Evolutionary conservation across 2,888 invertebrate genomes (phyloP).

Genomic region (Apodemia mormo): DNA sequence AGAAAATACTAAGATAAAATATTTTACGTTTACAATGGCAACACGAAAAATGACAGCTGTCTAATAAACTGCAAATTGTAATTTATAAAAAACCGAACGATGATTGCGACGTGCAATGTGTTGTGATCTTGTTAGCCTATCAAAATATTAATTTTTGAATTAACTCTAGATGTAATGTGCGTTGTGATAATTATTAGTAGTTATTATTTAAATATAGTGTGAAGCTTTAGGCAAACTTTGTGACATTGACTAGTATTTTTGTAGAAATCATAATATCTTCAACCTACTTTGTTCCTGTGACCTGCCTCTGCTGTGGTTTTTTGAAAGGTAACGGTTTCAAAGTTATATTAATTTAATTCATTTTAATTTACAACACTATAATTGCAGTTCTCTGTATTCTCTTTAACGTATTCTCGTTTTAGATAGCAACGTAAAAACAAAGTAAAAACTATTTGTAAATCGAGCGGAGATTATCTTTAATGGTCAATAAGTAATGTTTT

Average conservation of each 20-base stretch:
- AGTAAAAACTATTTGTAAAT: not conserved
- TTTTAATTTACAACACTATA: not conserved
- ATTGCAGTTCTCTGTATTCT: not conserved
- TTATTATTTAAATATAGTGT: slow-evolving; percentile 50
- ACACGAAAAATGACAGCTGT: slow-evolving; percentile 34
- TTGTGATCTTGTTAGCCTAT: slow-evolving; percentile 69
- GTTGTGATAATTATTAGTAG: slow-evolving; percentile 48
- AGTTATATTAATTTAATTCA: slow-evolving; percentile 32
- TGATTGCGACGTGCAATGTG: slow-evolving; percentile 51
- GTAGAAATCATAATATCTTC: slow-evolving; percentile 49
- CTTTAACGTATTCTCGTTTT: not conserved
- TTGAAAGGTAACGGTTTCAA: slow-evolving; percentile 74
- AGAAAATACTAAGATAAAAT: not conserved
- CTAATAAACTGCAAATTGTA: slow-evolving; percentile 33
- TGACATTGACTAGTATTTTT: slow-evolving; percentile 55
- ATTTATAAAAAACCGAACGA: slow-evolving; percentile 37
- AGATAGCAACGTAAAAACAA: not conserved
- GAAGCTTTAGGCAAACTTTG: slow-evolving; percentile 53
- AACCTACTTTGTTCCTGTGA: slow-evolving; percentile 72
- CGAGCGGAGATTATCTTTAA: not conserved
- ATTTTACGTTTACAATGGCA: slow-evolving; percentile 34
- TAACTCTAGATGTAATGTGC: slow-evolving; percentile 51
- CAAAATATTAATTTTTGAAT: slow-evolving; percentile 57
- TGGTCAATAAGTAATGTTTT: not conserved
- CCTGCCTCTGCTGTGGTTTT: slow-evolving; percentile 66